Conservation (phyloP, 2,113 vertebrate species). For the Ochotona princeps region DNA sequence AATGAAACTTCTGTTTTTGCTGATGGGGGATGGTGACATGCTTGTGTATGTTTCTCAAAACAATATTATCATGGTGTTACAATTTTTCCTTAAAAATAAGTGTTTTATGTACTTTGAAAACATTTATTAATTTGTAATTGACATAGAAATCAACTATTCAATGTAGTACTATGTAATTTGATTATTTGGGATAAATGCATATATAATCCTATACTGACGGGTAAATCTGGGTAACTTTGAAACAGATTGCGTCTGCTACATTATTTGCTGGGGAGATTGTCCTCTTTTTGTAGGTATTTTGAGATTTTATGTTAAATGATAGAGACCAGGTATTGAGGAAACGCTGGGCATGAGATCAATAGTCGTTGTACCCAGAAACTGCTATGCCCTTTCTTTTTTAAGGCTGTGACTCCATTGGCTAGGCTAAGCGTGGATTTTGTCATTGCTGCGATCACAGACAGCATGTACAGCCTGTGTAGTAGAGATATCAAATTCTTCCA, state of each 20-base stretch:
- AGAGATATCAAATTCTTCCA: background rate
- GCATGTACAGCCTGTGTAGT: background rate
- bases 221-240: too few relatives aligned
- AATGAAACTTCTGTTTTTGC: background rate
- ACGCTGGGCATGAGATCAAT: background rate
- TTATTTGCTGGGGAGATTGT: too few relatives aligned
- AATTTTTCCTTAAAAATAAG: background rate
- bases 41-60: background rate
- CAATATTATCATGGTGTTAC: background rate
- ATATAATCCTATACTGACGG: background rate
- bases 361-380: background rate
- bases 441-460: background rate
- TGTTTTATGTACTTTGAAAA: background rate
- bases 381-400: background rate
- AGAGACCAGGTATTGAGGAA: background rate
- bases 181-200: background rate
- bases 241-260: too few relatives aligned
- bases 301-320: background rate
- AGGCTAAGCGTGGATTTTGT: background rate
- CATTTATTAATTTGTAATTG: background rate
- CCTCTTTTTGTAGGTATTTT: background rate
- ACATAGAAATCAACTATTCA: background rate
- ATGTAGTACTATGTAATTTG: background rate
- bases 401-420: background rate
- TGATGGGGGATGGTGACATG: background rate